Evolutionary conservation across 1,140 invertebrate genomes (phyloP), one percentile per base, ranked within the genome.

Genomic region (Samia ricini): DNA sequence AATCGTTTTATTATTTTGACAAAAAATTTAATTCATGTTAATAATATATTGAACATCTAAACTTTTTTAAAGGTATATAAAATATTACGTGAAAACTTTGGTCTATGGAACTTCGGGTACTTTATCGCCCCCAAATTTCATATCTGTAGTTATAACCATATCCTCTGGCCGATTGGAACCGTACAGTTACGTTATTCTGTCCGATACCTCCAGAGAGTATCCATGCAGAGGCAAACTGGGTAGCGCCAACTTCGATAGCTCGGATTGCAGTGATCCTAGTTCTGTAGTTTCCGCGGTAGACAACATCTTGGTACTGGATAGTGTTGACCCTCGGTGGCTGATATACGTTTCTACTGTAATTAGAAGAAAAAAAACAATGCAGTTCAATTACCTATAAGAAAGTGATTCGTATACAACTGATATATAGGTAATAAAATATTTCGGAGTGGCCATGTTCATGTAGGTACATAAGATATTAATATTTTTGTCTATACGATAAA

Each of bases 81-180:
- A n/a, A n/a, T n/a, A n/a, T n/a, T n/a, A n/a, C n/a, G n/a, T n/a
- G n/a, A n/a, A n/a, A n/a, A n/a, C n/a, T n/a, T n/a, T n/a, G n/a
- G n/a, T n/a, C n/a, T n/a, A n/a, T n/a, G n/a, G n/a, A n/a, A n/a
- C n/a, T n/a, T n/a, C n/a, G n/a, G n/a, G n/a, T n/a, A n/a, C n/a
- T 63, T 65, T 71, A 74, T 23, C 68, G 68, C 58, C 82, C 82
- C 68, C 68, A 85, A n/a, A 85, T 65, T 15, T 77, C 73, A 23
- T 83, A 50, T 4, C 54, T 29, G 50, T 83, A 85, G 21, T 81
- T 59, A 33, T 68, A 85, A 0, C 82, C 80, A 49, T 69, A 74
- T 0, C 80, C 79, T 7, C 64, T 63, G 0, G 66, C 65, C 0
- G 77, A 76, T 23, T 76, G 71, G 1, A 76, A 58, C 49, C 80